Conservation (phyloP, 2,888 invertebrate species). For the Taphrorychus bicolor region DNA sequence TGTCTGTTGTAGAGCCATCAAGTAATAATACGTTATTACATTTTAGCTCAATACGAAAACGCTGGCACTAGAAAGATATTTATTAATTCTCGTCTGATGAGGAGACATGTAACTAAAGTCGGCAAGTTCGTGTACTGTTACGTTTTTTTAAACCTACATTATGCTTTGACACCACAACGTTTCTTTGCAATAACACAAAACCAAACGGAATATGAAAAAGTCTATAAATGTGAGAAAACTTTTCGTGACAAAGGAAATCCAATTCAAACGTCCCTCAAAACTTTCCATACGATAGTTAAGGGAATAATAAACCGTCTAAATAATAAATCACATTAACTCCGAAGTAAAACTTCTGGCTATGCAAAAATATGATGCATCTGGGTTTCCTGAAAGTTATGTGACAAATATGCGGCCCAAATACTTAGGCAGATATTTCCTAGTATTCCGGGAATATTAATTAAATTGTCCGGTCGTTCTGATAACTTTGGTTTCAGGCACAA, state of each 20-base stretch:
- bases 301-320: not conserved
- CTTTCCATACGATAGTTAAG: too few relatives aligned
- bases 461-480: not conserved
- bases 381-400: not conserved
- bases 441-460: not conserved
- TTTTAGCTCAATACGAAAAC: too few relatives aligned
- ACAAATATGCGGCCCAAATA: not conserved
- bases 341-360: not conserved
- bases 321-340: constrained; percentile 3
- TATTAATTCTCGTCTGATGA: too few relatives aligned
- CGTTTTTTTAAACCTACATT: too few relatives aligned
- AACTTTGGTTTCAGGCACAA: not conserved
- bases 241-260: not conserved
- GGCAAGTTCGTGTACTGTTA: too few relatives aligned
- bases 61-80: too few relatives aligned
- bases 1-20: too few relatives aligned
- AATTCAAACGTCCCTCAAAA: not conserved
- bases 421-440: not conserved
- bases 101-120: too few relatives aligned
- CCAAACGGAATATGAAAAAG: too few relatives aligned
- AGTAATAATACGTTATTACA: too few relatives aligned
- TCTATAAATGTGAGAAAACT: not conserved
- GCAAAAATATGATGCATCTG: not conserved
- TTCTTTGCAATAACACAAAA: too few relatives aligned
- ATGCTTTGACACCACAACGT: too few relatives aligned